A percentile compares a stretch with the other conserved stretches of the same genome.
These are phyloP conservation scores for Lithophane leautieri DNA, from an alignment of 2,888 invertebrate genomes.

Conservation along the genomic window DNA sequence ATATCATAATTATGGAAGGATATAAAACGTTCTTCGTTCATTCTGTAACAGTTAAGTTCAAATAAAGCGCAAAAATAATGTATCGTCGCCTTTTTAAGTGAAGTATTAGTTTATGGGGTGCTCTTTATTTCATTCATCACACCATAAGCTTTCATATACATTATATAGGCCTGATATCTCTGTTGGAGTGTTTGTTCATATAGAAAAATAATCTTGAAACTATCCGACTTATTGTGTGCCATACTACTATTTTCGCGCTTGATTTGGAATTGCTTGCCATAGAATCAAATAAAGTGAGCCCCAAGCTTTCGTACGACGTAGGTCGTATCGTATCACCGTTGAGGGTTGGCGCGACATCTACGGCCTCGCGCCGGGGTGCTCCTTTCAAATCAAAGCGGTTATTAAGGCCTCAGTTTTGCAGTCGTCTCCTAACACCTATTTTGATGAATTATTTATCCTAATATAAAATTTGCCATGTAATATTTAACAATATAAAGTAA, in stretches of 20 bases:
- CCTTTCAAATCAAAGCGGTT: no score
- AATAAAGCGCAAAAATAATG: background rate
- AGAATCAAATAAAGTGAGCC: background rate
- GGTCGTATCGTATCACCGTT: background rate
- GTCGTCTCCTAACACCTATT: background rate
- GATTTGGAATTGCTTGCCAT: background rate
- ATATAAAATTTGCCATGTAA: conserved; percentile 11
- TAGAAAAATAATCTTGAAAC: background rate
- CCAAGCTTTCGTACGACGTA: background rate
- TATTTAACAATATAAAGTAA: conserved; percentile 27
- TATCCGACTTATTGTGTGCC: no score
- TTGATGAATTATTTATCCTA: background rate
- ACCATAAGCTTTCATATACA: background rate
- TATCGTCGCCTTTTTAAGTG: background rate
- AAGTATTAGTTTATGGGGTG: background rate
- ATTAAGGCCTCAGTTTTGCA: background rate
- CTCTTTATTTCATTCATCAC: background rate
- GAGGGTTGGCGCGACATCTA: background rate
- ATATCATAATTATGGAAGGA: background rate
- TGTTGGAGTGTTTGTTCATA: background rate
- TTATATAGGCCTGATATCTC: no score
- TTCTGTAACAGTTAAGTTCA: background rate
- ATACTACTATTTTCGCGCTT: background rate
- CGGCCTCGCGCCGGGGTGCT: background rate
- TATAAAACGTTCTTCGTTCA: background rate